Evolutionary conservation across 2,797 vertebrate genomes (phyloP).

Genomic region (Sparus aurata): DNA sequence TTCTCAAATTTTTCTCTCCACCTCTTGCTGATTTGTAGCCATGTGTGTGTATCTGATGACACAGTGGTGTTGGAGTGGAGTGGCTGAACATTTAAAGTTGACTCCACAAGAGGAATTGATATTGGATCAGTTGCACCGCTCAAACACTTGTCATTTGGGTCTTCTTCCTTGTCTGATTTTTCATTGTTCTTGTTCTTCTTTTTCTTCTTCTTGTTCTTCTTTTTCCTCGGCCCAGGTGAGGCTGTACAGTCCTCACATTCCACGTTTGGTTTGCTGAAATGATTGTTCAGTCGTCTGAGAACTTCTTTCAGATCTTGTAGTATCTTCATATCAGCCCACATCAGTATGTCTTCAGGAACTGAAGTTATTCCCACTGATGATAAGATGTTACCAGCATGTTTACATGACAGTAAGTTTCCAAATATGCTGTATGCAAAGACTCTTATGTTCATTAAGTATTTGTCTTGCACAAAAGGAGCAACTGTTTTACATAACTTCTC

Average conservation of each 20-base stretch:
- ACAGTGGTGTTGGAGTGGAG: background rate
- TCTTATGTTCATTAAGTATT: accelerated
- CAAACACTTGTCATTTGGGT: too few species aligned
- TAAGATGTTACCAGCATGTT: constrained; percentile 27
- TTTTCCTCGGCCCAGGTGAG: constrained; percentile 24
- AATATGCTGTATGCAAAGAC: constrained; percentile 54
- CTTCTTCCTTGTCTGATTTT: constrained; percentile 2
- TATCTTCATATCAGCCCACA: constrained; percentile 44
- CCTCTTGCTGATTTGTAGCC: constrained; percentile 52
- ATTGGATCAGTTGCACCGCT: background rate
- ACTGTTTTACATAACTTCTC: constrained; percentile 28
- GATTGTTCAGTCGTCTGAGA: constrained; percentile 42
- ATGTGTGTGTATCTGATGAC: background rate
- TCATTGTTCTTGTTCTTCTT: constrained; percentile 28
- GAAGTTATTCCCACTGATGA: constrained; percentile 38
- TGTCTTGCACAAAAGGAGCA: background rate
- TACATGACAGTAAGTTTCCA: constrained; percentile 30
- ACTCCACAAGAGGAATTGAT: background rate
- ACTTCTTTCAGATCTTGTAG: constrained; percentile 64
- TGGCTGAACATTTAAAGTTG: background rate
- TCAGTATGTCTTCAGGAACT: constrained; percentile 65
- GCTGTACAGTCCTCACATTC: background rate
- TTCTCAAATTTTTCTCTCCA: constrained; percentile 68
- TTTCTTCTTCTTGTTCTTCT: constrained; percentile 38
- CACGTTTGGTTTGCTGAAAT: background rate